Percentiles rank a stretch among this genome's conserved stretches.
Evolutionary conservation across 2,113 vertebrate species (phyloP).

Genomic region (Lipophrys pholis): DNA sequence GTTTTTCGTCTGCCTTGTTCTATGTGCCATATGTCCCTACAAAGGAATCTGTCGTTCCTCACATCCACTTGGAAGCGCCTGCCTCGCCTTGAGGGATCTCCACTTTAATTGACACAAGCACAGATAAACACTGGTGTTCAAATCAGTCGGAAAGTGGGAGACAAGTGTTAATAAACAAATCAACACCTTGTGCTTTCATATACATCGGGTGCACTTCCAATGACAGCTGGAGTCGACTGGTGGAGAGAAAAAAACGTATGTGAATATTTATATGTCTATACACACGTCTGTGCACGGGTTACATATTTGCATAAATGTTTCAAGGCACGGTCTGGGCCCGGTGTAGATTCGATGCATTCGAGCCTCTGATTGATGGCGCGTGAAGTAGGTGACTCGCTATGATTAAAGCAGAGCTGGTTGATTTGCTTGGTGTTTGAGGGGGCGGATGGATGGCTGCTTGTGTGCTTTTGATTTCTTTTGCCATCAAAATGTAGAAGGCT

Average conservation of each 20-base stretch:
- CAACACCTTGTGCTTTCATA: slow-evolving; percentile 4
- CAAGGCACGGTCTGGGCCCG: background rate
- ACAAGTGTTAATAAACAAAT: slow-evolving; percentile 22
- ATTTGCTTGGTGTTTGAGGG: slow-evolving; percentile 21
- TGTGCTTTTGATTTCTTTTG: slow-evolving; percentile 20
- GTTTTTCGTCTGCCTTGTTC: background rate
- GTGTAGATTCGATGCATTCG: slow-evolving; percentile 5
- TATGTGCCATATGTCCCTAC: background rate
- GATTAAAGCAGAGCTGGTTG: slow-evolving; percentile 29
- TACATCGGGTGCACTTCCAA: background rate
- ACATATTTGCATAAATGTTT: slow-evolving; percentile 19
- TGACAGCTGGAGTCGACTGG: background rate
- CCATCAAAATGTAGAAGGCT: slow-evolving; percentile 19
- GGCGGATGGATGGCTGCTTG: slow-evolving; percentile 18
- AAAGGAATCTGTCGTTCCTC: background rate
- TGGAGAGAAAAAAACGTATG: background rate
- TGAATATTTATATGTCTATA: background rate
- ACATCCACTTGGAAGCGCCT: background rate
- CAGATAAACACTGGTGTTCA: background rate
- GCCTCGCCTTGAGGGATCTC: background rate
- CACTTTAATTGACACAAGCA: slow-evolving; percentile 22
- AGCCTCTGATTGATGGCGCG: slow-evolving; percentile 6
- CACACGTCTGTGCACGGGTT: background rate
- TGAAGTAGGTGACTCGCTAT: slow-evolving; percentile 20
- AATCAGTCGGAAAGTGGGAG: background rate